Conservation (phyloP, 2,888 invertebrate genomes). For the Beris morrisii region DNA sequence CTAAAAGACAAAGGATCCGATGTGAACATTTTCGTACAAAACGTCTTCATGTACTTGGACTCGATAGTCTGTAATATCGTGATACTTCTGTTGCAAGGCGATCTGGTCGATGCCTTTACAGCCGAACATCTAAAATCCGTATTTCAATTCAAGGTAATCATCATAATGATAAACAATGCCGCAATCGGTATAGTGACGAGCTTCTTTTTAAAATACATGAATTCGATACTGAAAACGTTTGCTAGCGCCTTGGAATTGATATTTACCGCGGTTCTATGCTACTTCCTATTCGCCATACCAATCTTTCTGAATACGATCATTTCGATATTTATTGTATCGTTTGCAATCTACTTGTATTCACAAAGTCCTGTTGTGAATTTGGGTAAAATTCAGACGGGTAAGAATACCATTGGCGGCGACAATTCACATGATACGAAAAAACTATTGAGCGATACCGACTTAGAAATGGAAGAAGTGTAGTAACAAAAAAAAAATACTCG, state of each 20-base stretch:
- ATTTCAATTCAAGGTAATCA: slow-evolving; percentile 69
- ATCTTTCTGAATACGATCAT: slow-evolving; percentile 79
- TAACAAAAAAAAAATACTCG: neutral
- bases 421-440: slow-evolving; percentile 12
- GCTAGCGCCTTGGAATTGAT: slow-evolving; percentile 90
- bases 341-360: slow-evolving; percentile 84
- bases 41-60: slow-evolving; percentile 93
- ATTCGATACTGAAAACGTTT: slow-evolving; percentile 94
- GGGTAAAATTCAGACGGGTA: slow-evolving; percentile 47
- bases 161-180: slow-evolving; percentile 87
- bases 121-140: slow-evolving; percentile 61
- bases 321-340: slow-evolving; percentile 79
- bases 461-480: slow-evolving; percentile 51
- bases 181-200: slow-evolving; percentile 91
- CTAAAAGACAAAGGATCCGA: slow-evolving; percentile 82
- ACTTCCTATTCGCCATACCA: slow-evolving; percentile 80
- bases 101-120: slow-evolving; percentile 64
- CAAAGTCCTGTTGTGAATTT: slow-evolving; percentile 80
- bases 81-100: slow-evolving; percentile 69
- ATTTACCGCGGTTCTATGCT: slow-evolving; percentile 87
- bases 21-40: slow-evolving; percentile 89
- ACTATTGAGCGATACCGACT: slow-evolving; percentile 45
- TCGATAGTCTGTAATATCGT: slow-evolving; percentile 89
- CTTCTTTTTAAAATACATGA: slow-evolving; percentile 88
- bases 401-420: slow-evolving; percentile 6